A percentile compares a stretch with the other conserved stretches of the same genome.
phyloP scores from a whole-genome alignment of 2,888 invertebrate species.

The Napeogenes sylphis region DNA sequence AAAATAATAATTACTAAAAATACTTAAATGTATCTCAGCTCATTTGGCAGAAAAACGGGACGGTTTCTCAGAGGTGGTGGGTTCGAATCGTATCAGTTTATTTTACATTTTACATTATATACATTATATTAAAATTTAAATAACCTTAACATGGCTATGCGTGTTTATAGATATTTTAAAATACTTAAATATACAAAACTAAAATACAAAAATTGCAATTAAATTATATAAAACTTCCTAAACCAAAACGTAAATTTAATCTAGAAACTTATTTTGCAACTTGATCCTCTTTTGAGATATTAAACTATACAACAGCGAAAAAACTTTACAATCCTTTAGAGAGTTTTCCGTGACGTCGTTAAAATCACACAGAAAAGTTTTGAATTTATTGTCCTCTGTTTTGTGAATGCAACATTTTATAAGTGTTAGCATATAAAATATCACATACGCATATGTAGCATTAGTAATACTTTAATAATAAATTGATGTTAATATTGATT shows the following conservation, averaged over 20 bases:
- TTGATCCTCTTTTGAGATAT: slow-evolving; percentile 16
- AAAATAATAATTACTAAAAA: no score
- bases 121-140: no score
- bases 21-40: no score
- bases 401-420: slow-evolving; percentile 6
- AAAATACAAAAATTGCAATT: not conserved
- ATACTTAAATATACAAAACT: no score
- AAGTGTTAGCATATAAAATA: slow-evolving; percentile 7
- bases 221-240: slow-evolving; percentile 2
- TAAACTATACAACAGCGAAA: slow-evolving; percentile 16
- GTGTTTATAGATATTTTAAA: no score
- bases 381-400: slow-evolving; percentile 17
- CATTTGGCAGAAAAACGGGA: no score
- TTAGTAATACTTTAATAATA: no score
- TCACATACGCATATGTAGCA: not conserved
- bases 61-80: no score
- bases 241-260: not conserved
- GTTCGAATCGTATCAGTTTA: no score
- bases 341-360: slow-evolving; percentile 19
- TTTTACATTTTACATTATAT: no score
- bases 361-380: slow-evolving; percentile 14
- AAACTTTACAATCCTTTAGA: slow-evolving; percentile 16
- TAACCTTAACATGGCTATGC: no score
- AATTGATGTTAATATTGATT: no score
- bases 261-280: slow-evolving; percentile 11